phyloP scores from a whole-genome alignment of 2,888 invertebrate species.

The Trissonchulus sp. region DNA sequence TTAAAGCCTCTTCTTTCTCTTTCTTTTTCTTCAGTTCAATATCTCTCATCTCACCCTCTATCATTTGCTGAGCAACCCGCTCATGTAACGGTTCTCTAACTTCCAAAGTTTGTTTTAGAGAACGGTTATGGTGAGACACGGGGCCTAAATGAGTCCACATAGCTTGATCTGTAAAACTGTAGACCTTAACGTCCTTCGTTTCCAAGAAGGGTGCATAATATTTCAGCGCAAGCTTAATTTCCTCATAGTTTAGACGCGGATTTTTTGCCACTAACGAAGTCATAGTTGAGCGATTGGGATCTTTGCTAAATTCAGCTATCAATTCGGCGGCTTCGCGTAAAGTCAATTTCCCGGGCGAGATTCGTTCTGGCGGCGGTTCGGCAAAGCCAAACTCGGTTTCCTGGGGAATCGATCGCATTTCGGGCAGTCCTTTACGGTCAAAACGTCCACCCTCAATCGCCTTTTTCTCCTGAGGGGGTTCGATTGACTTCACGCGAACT shows the following conservation, averaged over 20 bases:
- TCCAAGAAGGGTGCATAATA: not conserved
- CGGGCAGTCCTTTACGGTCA: not conserved
- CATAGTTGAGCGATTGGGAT: not conserved
- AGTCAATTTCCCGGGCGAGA: not conserved
- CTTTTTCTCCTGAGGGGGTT: not conserved
- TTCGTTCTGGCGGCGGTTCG: not conserved
- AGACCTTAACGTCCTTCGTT: not conserved
- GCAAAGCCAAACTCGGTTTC: not conserved
- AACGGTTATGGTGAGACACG: too few species aligned
- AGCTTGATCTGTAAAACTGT: too few species aligned
- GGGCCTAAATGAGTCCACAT: too few species aligned
- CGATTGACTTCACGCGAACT: not conserved
- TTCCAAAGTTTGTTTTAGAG: too few species aligned
- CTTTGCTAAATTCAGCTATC: not conserved
- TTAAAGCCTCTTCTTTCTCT: too few species aligned
- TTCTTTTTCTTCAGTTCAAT: too few species aligned
- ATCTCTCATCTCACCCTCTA: too few species aligned
- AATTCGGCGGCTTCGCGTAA: not conserved
- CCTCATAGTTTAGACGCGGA: not conserved
- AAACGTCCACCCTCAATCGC: not conserved
- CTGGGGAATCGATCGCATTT: not conserved
- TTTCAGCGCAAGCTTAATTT: not conserved
- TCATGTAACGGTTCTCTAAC: too few species aligned
- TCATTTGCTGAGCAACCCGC: too few species aligned
- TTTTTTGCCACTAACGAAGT: not conserved